A percentile compares a stretch with the other conserved stretches of the same genome.
Evolutionary conservation across 2,113 vertebrate genomes (phyloP).

Genomic region (Bujurquina vittata): DNA sequence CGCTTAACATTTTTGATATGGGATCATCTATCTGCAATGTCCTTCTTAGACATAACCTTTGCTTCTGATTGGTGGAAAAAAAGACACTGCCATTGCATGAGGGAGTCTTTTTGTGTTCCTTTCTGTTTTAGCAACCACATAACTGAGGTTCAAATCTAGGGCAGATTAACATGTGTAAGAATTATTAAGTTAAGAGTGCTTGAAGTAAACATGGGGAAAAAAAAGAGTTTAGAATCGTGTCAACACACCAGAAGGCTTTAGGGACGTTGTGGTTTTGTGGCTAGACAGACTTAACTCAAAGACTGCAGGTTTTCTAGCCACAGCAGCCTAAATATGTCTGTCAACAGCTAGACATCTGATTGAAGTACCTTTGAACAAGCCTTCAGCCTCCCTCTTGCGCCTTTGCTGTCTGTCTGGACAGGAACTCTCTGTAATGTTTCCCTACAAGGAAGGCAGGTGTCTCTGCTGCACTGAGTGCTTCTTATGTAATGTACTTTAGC

Average conservation of each 20-base stretch:
- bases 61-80: neutral
- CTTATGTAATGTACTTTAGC: slow-evolving; percentile 78
- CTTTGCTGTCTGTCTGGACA: slow-evolving; percentile 44
- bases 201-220: neutral
- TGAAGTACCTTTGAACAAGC: slow-evolving; percentile 35
- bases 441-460: slow-evolving; percentile 67
- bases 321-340: slow-evolving; percentile 19
- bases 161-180: slow-evolving; percentile 2
- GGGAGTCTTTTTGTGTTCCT: neutral
- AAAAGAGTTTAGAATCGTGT: neutral
- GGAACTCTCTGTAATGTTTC: slow-evolving; percentile 34
- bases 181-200: neutral
- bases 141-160: neutral
- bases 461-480: slow-evolving; percentile 60
- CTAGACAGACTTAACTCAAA: neutral
- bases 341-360: slow-evolving; percentile 26
- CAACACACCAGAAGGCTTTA: slow-evolving; percentile 15
- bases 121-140: neutral
- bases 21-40: neutral
- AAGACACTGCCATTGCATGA: neutral
- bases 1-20: neutral
- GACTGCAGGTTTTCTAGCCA: slow-evolving; percentile 13
- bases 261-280: slow-evolving; percentile 4
- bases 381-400: slow-evolving; percentile 28
- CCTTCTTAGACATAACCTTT: neutral